These are phyloP conservation scores for Leptosomus discolor DNA, from an alignment of 2,113 vertebrate genomes.

Conservation along the genomic window DNA sequence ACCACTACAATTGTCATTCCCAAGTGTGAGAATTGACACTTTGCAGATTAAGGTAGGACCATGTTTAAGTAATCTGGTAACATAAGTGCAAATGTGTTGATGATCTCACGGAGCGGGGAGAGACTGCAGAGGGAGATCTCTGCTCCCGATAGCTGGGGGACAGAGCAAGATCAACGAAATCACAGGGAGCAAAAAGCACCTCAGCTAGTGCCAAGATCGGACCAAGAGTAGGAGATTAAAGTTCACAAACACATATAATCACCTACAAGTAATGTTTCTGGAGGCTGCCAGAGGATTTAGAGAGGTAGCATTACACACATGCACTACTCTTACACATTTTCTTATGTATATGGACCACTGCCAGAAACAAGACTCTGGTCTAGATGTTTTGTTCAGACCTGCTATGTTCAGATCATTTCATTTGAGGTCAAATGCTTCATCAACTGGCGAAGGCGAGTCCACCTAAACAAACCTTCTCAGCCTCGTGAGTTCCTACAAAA, in stretches of 20 bases:
- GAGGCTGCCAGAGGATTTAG: neutral
- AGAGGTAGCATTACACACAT: neutral
- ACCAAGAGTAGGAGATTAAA: neutral
- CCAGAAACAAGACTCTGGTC: neutral
- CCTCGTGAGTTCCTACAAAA: neutral
- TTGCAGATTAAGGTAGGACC: neutral
- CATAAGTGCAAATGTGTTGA: constrained; percentile 43
- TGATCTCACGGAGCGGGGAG: constrained; percentile 18
- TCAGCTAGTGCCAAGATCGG: neutral
- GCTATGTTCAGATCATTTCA: neutral
- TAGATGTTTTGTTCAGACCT: neutral
- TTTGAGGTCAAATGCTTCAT: neutral
- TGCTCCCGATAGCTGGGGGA: neutral
- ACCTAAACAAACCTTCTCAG: neutral
- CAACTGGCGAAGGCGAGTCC: neutral
- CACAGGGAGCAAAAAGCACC: neutral
- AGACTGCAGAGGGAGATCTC: neutral
- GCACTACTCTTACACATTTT: neutral
- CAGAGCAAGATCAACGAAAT: neutral
- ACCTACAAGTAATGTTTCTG: neutral
- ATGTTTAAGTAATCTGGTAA: neutral
- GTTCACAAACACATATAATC: neutral
- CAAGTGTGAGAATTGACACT: constrained; percentile 26
- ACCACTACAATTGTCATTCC: neutral
- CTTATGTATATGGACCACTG: neutral